These are phyloP conservation scores for Agriopis marginaria DNA, from an alignment of 2,888 invertebrate species.

Conservation along the genomic window DNA sequence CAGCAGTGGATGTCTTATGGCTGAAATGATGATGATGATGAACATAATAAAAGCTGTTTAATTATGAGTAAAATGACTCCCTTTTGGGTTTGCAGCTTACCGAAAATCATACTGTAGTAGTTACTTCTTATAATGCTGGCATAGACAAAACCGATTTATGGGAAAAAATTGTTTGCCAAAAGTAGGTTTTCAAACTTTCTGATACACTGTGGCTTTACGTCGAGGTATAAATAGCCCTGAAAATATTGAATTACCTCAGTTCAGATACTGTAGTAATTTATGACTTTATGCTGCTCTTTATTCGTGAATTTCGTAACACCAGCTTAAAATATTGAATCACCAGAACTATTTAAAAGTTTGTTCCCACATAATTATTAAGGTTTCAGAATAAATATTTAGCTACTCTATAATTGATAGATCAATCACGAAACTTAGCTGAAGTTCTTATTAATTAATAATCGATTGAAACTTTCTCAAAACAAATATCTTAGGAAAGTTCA, in stretches of 20 bases:
- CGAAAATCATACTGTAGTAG: not conserved
- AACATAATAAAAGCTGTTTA: not conserved
- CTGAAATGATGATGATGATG: too few relatives aligned
- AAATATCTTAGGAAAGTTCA: not conserved
- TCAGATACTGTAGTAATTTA: conserved; percentile 4
- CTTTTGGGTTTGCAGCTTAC: not conserved
- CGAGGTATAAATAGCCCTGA: not conserved
- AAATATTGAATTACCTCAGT: conserved; percentile 1
- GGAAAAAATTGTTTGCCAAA: conserved; percentile 18
- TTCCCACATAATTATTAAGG: not conserved
- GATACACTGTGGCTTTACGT: not conserved
- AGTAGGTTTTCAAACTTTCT: conserved; percentile 2
- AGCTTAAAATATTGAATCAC: not conserved
- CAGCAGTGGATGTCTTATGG: too few relatives aligned
- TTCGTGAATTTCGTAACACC: not conserved
- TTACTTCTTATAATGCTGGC: conserved; percentile 2
- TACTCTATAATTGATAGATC: conserved; percentile 29
- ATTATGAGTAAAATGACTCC: not conserved
- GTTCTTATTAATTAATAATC: not conserved
- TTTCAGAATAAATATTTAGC: conserved; percentile 14
- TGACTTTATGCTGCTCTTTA: not conserved
- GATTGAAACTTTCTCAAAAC: too few relatives aligned
- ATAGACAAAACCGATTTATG: conserved; percentile 17
- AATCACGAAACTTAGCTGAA: conserved; percentile 34
- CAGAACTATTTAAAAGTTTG: not conserved